A percentile compares a stretch with the other conserved stretches of the same genome.
Conservation (phyloP, 2,888 invertebrate genomes). For the Tachina grossa region DNA sequence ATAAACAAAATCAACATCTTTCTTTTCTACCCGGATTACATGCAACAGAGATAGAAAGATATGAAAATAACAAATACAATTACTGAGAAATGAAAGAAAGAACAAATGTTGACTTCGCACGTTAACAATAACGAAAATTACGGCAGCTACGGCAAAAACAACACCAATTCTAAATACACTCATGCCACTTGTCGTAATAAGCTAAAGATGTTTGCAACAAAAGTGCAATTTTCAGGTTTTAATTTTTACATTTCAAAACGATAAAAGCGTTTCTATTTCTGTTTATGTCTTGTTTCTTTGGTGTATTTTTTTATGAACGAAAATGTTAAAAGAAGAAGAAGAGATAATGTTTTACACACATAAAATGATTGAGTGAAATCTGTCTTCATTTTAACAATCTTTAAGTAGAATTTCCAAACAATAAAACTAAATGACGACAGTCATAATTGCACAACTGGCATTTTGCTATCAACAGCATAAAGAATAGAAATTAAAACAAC, state of each 20-base stretch:
- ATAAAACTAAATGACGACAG: constrained; percentile 45
- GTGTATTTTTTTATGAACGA: constrained; percentile 10
- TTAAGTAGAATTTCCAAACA: constrained; percentile 44
- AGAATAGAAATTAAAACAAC: constrained; percentile 19
- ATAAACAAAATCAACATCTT: constrained; percentile 16
- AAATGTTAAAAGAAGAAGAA: background rate
- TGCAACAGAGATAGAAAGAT: constrained; percentile 21
- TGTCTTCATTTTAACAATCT: constrained; percentile 47
- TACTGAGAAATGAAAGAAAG: constrained; percentile 57
- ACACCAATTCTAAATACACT: constrained; percentile 17
- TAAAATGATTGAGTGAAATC: constrained; percentile 62
- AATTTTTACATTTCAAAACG: constrained; percentile 41
- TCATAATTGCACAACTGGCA: constrained; percentile 58
- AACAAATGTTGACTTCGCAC: constrained; percentile 64
- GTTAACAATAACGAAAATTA: constrained; percentile 54
- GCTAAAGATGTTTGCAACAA: constrained; percentile 45
- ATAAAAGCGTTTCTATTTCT: constrained; percentile 10
- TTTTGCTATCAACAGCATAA: constrained; percentile 32
- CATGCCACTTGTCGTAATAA: constrained; percentile 41
- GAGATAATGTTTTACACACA: constrained; percentile 5
- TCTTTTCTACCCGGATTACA: constrained; percentile 66
- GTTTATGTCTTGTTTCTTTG: background rate
- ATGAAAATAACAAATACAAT: constrained; percentile 26
- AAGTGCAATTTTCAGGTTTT: constrained; percentile 49
- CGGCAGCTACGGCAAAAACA: constrained; percentile 13